Base-by-base conservation (phyloP, 2,888 invertebrate species). In the Hypomecis atomaria region DNA sequence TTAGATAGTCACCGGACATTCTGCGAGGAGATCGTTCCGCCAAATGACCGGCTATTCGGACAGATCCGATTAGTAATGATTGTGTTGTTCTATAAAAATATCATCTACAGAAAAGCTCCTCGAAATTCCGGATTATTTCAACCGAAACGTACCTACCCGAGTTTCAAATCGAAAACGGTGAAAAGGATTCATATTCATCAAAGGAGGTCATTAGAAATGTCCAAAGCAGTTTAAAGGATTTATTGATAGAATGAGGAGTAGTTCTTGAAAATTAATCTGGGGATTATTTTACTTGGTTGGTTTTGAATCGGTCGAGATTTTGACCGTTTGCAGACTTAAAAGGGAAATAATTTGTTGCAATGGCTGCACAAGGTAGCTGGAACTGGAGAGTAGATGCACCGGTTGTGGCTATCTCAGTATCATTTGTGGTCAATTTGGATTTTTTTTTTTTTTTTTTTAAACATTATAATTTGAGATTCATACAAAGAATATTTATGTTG, bases 21-120 rank as follows among this genome's bases (percentile, higher is more conserved):
- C 86, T 81, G 80, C 77, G 82, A 84, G 82, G 79, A 83, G 85
- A 88, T 88, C 89, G 89, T 83, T 88, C 80, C 78, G 78, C 85
- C 84, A 90, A 92, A 92, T 90, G 87, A 90, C 92, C 90, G 84
- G 83, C 87, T 85, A 88, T 91, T 91, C 87, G 84, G 86, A 79
- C 79, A 88, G 86, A 92, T 92, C 90, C 90, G 92, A 92, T 92
- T 92, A 92, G 87, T 90, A 87, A 83, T 87, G 90, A 90, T 90
- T 89, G 88, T 87, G 86, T 92, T 89, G 84, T 87, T 81, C 76
- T 83, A 85, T 83, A 91, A 92, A 92, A 92, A 91, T 90, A 88
- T 89, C 89, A 91, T 88, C 89, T 69, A 23, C 40, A n/a, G 40
- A 38, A 47, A 13, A 56, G 40, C 11, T 23, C 37, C 10, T 79